These are phyloP conservation scores for Sylvietta virens DNA, from an alignment of 2,113 vertebrate genomes.

Conservation along the genomic window DNA sequence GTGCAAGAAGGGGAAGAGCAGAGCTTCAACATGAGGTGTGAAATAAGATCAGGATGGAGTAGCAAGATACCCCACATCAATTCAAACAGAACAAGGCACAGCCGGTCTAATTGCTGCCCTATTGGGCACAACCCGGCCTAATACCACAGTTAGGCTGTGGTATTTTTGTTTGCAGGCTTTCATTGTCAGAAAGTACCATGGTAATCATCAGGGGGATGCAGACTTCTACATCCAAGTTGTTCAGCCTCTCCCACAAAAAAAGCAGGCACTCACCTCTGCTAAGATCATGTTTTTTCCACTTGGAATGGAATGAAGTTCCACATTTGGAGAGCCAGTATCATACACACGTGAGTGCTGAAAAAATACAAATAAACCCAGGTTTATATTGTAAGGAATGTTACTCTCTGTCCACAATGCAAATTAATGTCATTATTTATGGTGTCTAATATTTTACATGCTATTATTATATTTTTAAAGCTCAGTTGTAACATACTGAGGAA, in stretches of 20 bases:
- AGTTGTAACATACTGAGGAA: slow-evolving; percentile 18
- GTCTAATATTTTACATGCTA: background rate
- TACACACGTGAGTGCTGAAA: background rate
- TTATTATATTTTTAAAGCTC: background rate
- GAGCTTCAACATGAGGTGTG: background rate
- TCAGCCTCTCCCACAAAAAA: background rate
- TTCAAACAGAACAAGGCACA: background rate
- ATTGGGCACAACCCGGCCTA: no score
- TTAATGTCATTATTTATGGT: background rate
- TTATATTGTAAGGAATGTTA: background rate
- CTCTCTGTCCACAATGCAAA: background rate
- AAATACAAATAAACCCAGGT: background rate
- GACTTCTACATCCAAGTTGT: background rate
- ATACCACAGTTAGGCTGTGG: background rate
- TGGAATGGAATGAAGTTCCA: slow-evolving; percentile 58
- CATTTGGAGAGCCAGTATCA: background rate
- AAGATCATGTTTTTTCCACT: slow-evolving; percentile 20
- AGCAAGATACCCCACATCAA: background rate
- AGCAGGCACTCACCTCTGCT: slow-evolving; percentile 39
- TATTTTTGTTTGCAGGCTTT: background rate
- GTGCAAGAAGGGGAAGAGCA: background rate
- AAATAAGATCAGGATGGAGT: background rate
- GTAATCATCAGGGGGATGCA: background rate
- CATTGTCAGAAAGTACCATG: background rate
- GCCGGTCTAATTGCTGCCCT: background rate